Evolutionary conservation across 2,797 vertebrate species (phyloP).

Genomic region (Sphenodon punctatus): DNA sequence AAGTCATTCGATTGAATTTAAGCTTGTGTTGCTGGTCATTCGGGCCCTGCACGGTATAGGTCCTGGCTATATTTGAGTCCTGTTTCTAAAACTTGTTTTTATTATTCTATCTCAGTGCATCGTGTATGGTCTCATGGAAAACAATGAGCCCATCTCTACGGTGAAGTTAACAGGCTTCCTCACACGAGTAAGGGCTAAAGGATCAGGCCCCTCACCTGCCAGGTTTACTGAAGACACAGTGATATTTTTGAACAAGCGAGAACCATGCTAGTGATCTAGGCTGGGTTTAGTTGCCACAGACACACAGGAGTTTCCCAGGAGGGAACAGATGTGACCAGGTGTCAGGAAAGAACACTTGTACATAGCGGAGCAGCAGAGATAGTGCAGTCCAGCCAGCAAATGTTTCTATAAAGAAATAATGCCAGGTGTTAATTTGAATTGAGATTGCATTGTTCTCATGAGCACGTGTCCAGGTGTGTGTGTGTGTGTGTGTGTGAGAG

Average conservation of each 20-base stretch:
- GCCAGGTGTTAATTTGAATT: fast-evolving
- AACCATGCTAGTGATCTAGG: not conserved
- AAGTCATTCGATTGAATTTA: no score
- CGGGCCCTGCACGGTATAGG: no score
- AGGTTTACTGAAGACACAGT: not conserved
- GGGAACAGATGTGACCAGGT: not conserved
- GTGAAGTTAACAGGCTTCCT: no score
- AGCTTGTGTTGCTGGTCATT: no score
- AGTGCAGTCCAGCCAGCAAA: fast-evolving
- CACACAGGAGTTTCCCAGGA: not conserved
- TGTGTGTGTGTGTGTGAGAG: not conserved
- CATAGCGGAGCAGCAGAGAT: no score
- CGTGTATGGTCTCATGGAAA: not conserved
- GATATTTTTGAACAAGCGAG: not conserved
- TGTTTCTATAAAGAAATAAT: no score
- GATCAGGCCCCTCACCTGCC: not conserved
- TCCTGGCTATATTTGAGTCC: no score
- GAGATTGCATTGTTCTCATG: not conserved
- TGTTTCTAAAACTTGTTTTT: no score
- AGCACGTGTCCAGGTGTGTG: not conserved
- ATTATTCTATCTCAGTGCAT: not conserved
- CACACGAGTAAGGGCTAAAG: no score
- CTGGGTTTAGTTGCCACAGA: not conserved
- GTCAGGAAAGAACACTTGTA: no score
- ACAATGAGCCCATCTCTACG: not conserved